These are phyloP conservation scores for Hedychridium roseum DNA, from an alignment of 2,888 invertebrate genomes.

Conservation along the genomic window DNA sequence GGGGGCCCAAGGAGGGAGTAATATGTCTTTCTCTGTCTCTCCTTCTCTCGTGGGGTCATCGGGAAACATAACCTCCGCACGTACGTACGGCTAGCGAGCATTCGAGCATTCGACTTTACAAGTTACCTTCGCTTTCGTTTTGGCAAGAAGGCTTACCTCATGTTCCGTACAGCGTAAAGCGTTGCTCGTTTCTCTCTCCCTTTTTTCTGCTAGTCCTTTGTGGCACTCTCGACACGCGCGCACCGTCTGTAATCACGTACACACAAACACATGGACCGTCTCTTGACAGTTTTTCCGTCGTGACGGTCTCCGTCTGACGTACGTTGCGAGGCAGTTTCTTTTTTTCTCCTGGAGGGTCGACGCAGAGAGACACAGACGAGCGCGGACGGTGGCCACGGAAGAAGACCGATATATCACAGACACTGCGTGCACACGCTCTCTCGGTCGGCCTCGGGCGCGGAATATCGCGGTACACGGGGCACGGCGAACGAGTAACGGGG, in stretches of 20 bases:
- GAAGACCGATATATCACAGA: too few relatives aligned
- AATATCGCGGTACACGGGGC: conserved; percentile 32
- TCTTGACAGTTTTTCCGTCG: conserved; percentile 36
- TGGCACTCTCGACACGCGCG: too few relatives aligned
- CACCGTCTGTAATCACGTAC: too few relatives aligned
- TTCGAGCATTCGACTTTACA: conserved; percentile 16
- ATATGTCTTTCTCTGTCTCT: too few relatives aligned
- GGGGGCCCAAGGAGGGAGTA: conserved; percentile 18
- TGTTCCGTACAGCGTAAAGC: conserved; percentile 14
- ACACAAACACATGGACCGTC: conserved; percentile 14
- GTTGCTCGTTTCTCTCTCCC: neutral
- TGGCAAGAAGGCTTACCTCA: conserved; percentile 34
- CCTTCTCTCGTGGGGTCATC: conserved; percentile 45
- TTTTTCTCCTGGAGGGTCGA: conserved; percentile 19
- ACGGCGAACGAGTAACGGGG: conserved; percentile 36
- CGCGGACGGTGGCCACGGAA: too few relatives aligned
- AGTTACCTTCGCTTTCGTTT: conserved; percentile 19
- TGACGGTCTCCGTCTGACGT: conserved; percentile 17
- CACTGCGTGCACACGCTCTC: too few relatives aligned
- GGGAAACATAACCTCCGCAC: conserved; percentile 48
- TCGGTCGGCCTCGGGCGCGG: conserved; percentile 5
- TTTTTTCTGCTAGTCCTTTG: too few relatives aligned
- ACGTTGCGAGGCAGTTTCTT: conserved; percentile 7
- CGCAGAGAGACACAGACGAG: conserved; percentile 16
- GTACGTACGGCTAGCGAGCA: conserved; percentile 20